Percentiles rank a stretch among this genome's conserved stretches.
phyloP scores from a whole-genome alignment of 2,113 vertebrate species.

The Syrrhaptes paradoxus region DNA sequence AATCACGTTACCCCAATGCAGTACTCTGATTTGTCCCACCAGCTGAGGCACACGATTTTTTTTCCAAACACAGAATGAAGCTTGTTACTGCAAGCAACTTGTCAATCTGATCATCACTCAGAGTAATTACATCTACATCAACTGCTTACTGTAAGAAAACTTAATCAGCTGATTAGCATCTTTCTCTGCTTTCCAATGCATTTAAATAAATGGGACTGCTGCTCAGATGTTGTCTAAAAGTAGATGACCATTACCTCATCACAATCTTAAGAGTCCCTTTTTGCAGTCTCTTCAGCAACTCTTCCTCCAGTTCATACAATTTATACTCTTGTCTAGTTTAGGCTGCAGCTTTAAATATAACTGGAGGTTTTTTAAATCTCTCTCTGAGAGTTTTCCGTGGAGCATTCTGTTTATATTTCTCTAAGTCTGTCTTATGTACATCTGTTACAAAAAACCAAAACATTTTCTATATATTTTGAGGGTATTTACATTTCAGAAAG shows the following conservation, averaged over 20 bases:
- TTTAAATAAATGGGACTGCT: not conserved
- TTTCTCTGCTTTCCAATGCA: slow-evolving; percentile 45
- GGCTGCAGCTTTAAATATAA: slow-evolving; percentile 31
- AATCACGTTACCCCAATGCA: not conserved
- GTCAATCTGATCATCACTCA: not conserved
- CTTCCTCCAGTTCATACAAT: not conserved
- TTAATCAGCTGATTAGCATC: slow-evolving; percentile 19
- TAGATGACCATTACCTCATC: not conserved
- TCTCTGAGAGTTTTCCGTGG: not conserved
- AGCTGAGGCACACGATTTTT: not conserved
- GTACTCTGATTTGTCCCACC: not conserved
- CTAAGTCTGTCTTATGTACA: slow-evolving; percentile 40
- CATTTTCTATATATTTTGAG: not conserved
- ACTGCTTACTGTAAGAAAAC: not conserved
- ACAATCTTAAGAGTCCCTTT: not conserved
- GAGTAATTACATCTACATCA: slow-evolving; percentile 9
- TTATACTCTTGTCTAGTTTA: not conserved
- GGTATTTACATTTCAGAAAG: slow-evolving; percentile 41
- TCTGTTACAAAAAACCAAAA: slow-evolving; percentile 20
- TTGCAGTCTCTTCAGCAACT: not conserved
- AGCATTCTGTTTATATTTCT: slow-evolving; percentile 30
- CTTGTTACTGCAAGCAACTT: not conserved
- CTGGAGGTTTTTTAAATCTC: not conserved
- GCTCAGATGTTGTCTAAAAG: slow-evolving; percentile 5
- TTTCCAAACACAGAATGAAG: not conserved